A percentile compares a stretch with the other conserved stretches of the same genome.
Conservation (phyloP, 2,888 invertebrate species). For the Drosophila kuntzei region DNA sequence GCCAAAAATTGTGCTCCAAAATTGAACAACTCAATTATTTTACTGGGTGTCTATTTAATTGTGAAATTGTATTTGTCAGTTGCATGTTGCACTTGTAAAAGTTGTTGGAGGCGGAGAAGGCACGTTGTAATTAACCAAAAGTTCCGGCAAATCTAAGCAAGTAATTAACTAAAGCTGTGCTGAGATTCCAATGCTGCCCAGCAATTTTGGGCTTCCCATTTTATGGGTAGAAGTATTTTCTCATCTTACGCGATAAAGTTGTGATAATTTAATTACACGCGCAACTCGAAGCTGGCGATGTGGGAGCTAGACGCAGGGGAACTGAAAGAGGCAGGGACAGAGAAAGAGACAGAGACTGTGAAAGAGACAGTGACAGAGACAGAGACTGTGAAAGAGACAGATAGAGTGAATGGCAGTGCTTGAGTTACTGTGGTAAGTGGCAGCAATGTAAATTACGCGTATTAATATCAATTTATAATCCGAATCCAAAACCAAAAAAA, state of each 20-base stretch:
- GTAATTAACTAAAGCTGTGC: constrained; percentile 58
- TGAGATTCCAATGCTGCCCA: constrained; percentile 38
- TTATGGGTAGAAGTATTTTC: constrained; percentile 27
- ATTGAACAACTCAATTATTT: background rate
- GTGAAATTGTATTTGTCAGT: constrained; percentile 14
- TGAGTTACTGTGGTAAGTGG: constrained; percentile 53
- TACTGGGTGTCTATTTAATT: background rate
- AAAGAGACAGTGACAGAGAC: constrained; percentile 20
- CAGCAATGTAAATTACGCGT: constrained; percentile 68
- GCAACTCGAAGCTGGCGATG: constrained; percentile 50
- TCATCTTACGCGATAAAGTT: constrained; percentile 60
- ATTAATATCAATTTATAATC: constrained; percentile 76
- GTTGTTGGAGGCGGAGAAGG: constrained; percentile 13
- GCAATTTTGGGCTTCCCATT: constrained; percentile 23
- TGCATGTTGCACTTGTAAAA: constrained; percentile 8
- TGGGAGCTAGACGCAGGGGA: constrained; percentile 9
- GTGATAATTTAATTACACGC: constrained; percentile 71
- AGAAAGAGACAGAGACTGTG: background rate
- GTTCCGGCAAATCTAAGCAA: constrained; percentile 55
- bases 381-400: constrained; percentile 17
- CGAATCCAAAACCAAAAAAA: constrained; percentile 58
- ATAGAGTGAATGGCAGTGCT: constrained; percentile 23
- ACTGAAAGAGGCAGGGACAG: background rate
- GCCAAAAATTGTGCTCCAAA: no score
- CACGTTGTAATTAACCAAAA: constrained; percentile 53